A percentile compares a stretch with the other conserved stretches of the same genome.
Evolutionary conservation across 35 echinoderm and acorn worm genomes (phyloP).

Genomic region (Apostichopus parvimensis): DNA sequence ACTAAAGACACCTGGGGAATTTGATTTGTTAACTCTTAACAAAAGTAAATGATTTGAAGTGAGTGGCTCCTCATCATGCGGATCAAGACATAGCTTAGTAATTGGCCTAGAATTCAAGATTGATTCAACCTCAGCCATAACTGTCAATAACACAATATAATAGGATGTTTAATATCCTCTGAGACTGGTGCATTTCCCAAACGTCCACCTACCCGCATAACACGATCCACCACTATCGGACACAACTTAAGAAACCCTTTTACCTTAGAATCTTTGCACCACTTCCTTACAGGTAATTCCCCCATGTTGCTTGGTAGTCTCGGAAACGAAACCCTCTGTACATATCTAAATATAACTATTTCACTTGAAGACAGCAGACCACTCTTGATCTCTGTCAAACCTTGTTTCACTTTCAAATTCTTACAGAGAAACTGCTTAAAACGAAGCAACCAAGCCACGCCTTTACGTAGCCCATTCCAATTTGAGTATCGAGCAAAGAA

Average conservation of each 20-base stretch:
- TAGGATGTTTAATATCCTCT: too few relatives aligned
- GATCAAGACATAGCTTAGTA: conserved; percentile 3
- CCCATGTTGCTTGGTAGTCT: background rate
- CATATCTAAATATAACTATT: conserved; percentile 11
- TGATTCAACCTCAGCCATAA: conserved; percentile 23
- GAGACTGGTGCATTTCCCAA: too few relatives aligned
- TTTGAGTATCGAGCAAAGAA: background rate
- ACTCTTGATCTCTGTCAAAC: background rate
- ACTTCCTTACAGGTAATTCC: conserved; percentile 20
- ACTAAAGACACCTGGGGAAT: conserved; percentile 7
- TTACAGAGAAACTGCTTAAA: background rate
- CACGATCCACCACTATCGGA: background rate
- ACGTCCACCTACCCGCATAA: too few relatives aligned
- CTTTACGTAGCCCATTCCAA: conserved; percentile 5
- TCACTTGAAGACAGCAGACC: background rate
- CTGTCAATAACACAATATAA: conserved; percentile 9
- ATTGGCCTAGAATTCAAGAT: conserved; percentile 50
- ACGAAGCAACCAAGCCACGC: background rate
- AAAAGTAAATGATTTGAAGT: conserved; percentile 41
- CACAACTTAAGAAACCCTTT: conserved; percentile 21
- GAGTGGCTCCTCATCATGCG: background rate
- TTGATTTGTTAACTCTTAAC: background rate
- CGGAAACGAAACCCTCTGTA: conserved; percentile 31
- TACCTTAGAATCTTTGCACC: background rate
- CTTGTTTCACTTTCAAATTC: background rate